Evolutionary conservation across 2,888 invertebrate genomes (phyloP).

Genomic region (Sinopyrophorus schimmeli): DNA sequence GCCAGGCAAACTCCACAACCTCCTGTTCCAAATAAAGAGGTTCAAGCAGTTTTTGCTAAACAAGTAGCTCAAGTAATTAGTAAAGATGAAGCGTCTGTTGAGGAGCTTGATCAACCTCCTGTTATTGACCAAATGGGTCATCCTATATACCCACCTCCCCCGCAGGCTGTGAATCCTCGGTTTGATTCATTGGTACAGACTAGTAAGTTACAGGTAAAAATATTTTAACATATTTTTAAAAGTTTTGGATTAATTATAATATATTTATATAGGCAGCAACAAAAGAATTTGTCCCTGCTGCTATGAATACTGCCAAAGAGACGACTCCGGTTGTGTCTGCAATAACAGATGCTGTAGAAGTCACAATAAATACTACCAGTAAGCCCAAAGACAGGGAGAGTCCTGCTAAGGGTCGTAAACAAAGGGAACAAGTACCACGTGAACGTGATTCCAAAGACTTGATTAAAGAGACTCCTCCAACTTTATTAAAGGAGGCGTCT

Average conservation of each 20-base stretch:
- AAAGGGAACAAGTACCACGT: slow-evolving; percentile 33
- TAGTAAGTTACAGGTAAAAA: slow-evolving; percentile 53
- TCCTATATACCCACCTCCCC: slow-evolving; percentile 20
- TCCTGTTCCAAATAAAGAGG: slow-evolving; percentile 45
- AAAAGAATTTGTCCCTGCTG: slow-evolving; percentile 52
- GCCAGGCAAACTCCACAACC: slow-evolving; percentile 59
- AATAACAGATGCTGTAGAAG: slow-evolving; percentile 69
- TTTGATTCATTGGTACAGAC: slow-evolving; percentile 48
- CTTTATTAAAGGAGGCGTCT: slow-evolving; percentile 21
- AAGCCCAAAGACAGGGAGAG: slow-evolving; percentile 52
- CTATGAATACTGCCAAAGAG: slow-evolving; percentile 48
- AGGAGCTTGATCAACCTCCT: slow-evolving; percentile 23
- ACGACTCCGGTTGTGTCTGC: slow-evolving; percentile 71
- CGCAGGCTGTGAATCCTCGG: slow-evolving; percentile 31
- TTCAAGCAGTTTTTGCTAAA: slow-evolving; percentile 52
- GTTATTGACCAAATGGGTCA: slow-evolving; percentile 26
- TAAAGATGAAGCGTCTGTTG: slow-evolving; percentile 36
- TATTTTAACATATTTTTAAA: slow-evolving; percentile 5
- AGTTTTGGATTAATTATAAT: slow-evolving; percentile 2
- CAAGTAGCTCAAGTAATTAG: slow-evolving; percentile 45
- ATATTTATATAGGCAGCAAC: slow-evolving; percentile 45
- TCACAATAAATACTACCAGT: slow-evolving; percentile 58
- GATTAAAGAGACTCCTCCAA: slow-evolving; percentile 21
- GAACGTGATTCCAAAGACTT: slow-evolving; percentile 36
- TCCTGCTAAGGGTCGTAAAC: slow-evolving; percentile 50